These are phyloP conservation scores for Sebastes nivosus DNA, from an alignment of 2,797 vertebrate genomes.

Conservation along the genomic window DNA sequence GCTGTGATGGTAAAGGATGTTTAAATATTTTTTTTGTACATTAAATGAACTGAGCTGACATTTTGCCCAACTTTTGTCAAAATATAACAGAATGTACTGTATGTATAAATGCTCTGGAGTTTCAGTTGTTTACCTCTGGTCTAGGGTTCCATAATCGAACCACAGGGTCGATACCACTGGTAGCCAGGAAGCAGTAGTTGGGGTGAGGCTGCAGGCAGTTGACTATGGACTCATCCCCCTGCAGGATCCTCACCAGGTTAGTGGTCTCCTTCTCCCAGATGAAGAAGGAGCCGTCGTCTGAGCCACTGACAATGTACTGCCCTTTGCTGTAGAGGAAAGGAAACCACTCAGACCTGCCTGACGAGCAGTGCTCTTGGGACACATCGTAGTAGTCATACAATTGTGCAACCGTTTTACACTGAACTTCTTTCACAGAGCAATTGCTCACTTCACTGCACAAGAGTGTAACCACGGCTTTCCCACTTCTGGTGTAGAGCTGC, in stretches of 20 bases:
- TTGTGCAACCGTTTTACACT: neutral
- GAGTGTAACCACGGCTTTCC: neutral
- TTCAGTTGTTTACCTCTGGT: slow-evolving; percentile 87
- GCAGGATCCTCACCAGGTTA: slow-evolving; percentile 95
- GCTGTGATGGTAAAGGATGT: neutral
- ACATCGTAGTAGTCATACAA: neutral
- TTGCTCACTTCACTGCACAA: neutral
- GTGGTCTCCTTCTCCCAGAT: slow-evolving; percentile 99
- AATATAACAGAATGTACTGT: too few species aligned
- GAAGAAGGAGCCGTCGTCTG: slow-evolving; percentile 98
- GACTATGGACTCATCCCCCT: slow-evolving; percentile 98
- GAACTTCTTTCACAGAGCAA: neutral
- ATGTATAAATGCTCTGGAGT: neutral
- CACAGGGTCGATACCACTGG: slow-evolving; percentile 97
- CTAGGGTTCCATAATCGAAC: slow-evolving; percentile 96
- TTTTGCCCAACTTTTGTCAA: neutral
- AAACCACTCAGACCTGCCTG: slow-evolving; percentile 61
- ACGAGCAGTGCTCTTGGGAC: neutral
- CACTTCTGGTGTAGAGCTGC: neutral
- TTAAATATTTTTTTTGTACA: neutral
- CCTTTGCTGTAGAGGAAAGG: slow-evolving; percentile 86
- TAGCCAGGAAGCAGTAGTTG: slow-evolving; percentile 97
- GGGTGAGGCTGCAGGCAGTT: slow-evolving; percentile 99
- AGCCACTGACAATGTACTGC: slow-evolving; percentile 97
- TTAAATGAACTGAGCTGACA: neutral